A percentile compares a stretch with the other conserved stretches of the same genome.
These are phyloP conservation scores for Arctocebus calabarensis DNA, from an alignment of 2,797 vertebrate species.

Conservation along the genomic window DNA sequence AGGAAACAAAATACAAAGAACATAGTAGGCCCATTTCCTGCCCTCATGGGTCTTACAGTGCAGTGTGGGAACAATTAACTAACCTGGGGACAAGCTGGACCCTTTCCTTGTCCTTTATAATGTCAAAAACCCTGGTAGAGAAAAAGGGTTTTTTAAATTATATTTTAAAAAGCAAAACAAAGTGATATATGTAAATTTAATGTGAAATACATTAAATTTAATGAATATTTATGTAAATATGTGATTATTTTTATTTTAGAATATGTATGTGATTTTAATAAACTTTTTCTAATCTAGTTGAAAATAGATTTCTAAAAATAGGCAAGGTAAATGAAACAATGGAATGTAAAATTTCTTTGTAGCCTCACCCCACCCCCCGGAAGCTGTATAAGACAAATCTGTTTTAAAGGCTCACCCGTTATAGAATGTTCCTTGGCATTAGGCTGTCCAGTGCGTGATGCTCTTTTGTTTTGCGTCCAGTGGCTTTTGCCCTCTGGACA, in stretches of 20 bases:
- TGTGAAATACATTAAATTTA: background rate
- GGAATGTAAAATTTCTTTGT: background rate
- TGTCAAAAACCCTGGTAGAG: background rate
- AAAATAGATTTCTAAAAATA: constrained; percentile 39
- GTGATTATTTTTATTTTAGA: background rate
- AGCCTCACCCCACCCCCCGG: background rate
- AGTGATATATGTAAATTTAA: background rate
- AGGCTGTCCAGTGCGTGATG: background rate
- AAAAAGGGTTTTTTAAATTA: background rate
- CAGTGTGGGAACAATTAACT: background rate
- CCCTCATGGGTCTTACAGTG: background rate
- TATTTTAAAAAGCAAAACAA: constrained; percentile 13
- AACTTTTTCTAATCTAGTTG: constrained; percentile 7
- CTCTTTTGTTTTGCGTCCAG: background rate
- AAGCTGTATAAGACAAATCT: background rate
- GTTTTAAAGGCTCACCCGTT: background rate
- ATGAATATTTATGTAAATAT: constrained; percentile 1
- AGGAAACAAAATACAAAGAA: background rate
- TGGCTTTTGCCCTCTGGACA: background rate
- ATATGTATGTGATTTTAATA: constrained; percentile 14
- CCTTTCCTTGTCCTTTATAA: background rate
- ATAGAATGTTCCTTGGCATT: background rate
- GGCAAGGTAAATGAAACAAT: background rate
- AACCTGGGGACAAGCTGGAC: background rate
- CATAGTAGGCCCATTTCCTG: background rate